Base-by-base conservation (phyloP, 2,113 vertebrate genomes). In the Chloropsis cyanopogon region DNA sequence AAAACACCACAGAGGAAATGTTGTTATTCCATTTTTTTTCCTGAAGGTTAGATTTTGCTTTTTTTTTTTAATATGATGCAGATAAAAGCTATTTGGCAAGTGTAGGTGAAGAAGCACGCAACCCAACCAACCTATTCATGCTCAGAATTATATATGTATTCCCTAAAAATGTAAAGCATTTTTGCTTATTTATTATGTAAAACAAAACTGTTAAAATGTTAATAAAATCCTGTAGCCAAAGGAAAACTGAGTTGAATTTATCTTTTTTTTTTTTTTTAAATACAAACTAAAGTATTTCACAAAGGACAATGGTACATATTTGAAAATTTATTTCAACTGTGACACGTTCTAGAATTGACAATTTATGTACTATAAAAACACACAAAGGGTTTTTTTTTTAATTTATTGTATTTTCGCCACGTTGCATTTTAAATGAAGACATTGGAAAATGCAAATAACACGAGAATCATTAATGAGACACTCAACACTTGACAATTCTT, bases 171-270 rank as follows among this genome's bases (percentile, higher is more conserved):
- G 95, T 97, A 98, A 97, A 97, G 92, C 94, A 94, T 94, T 96
- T 95, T 97, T 97, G 96, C 96, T 97, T 97, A 98, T 98, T 98
- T 98, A 98, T 98, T 97, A 97, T 97, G 93, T 97, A 96, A 96
- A 97, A 97, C 80, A 89, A 95, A 90, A 72, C 69, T 50, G 33
- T 95, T 96, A 96, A 96, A 93, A 97, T 95, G 88, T 90, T 94
- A 97, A 98, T 97, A 97, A 97, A 98, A 96, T 65, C 94, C 73
- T 95, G 86, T 96, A 97, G 92, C 90, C 82, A 92, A 97, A 95
- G 94, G 75, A 96, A 82, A 94, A 92, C 15, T 4, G 60, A 64
- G 59, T 31, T 50, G 69, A 52, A 63, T 35, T 59, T 57, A 7
- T 80, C 31, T 82, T 22, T 66, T 56, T 37, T 37, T 37, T 90